Evolutionary conservation across 2,797 vertebrate genomes (phyloP), one percentile per base, ranked within the genome.

Genomic region (Thalassophryne amazonica): DNA sequence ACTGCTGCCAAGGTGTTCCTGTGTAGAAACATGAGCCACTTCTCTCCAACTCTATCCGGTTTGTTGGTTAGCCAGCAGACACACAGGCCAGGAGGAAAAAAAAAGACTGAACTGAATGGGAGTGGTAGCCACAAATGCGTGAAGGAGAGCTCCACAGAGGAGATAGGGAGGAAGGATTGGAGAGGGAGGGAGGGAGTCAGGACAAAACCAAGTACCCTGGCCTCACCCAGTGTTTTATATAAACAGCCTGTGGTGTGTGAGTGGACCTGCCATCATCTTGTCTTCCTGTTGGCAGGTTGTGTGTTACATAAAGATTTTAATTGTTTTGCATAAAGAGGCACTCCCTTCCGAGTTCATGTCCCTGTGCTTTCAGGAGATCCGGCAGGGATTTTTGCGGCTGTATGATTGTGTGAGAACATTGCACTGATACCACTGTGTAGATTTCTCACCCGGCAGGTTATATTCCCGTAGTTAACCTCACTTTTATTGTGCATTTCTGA

Each of bases 401-500:
- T 40, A 78, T 77, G 78, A 64, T 48, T 40, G 27, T 56, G 31
- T 33, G 29, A 49, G 55, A 56, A 60, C 19, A 23, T 32, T 40
- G 70, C 54, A 59, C 47, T 69, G 61, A 51, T 52, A 43, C 42
- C 32, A 46, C 29, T 54, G 57, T 5, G 15, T 47, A 47, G 56
- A 75, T 35, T 55, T 39, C 62, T 60, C 70, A 85, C 76, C 81
- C 39, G 72, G 76, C 57, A 15, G 70, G 74, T 45, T 68, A 52
- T 86, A 89, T 89, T 90, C 86, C 81, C 80, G 17, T 49, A 69
- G 68, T 67, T 30, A 78, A 70, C 54, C 73, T 84, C 53, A 16
- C 62, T 64, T 80, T 84, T 80, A 78, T 88, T 81, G 67, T 39
- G 16, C 2, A 12, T 13, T 34, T 60, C 47, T 81, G 71, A 78